Evolutionary conservation across 1,140 invertebrate species (phyloP).

Genomic region (Galleria mellonella): DNA sequence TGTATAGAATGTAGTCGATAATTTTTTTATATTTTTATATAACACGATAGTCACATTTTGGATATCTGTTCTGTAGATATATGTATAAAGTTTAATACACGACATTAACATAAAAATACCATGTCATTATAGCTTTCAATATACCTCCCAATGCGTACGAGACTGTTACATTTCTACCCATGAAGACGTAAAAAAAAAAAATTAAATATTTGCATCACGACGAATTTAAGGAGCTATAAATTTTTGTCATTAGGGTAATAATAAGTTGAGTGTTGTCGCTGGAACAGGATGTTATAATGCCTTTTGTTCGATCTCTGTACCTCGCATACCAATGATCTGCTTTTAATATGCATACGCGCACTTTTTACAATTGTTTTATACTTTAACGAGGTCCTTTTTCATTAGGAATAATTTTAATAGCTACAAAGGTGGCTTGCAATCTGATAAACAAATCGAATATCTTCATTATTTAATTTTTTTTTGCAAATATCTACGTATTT

Average conservation of each 20-base stretch:
- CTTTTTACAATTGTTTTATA: constrained; percentile 32
- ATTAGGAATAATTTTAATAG: constrained; percentile 13
- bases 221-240: constrained; percentile 65
- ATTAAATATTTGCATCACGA: constrained; percentile 58
- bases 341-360: constrained; percentile 38
- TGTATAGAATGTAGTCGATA: too few species aligned
- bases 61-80: too few species aligned
- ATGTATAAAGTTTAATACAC: too few species aligned
- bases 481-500: not conserved
- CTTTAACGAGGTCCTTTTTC: constrained; percentile 22
- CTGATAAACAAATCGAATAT: too few species aligned
- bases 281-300: constrained; percentile 68
- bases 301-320: constrained; percentile 60
- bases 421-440: too few species aligned
- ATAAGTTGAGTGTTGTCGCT: constrained; percentile 56
- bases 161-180: not conserved
- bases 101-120: not conserved
- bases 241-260: constrained; percentile 70
- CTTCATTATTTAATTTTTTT: constrained; percentile 2
- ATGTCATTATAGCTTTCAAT: not conserved
- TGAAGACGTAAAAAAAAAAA: constrained; percentile 12
- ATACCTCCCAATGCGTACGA: not conserved
- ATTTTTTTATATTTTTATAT: too few species aligned
- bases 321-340: constrained; percentile 62
- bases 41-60: too few species aligned